phyloP scores from a whole-genome alignment of 2,888 invertebrate species.

The Pollenia griseotomentosa region DNA sequence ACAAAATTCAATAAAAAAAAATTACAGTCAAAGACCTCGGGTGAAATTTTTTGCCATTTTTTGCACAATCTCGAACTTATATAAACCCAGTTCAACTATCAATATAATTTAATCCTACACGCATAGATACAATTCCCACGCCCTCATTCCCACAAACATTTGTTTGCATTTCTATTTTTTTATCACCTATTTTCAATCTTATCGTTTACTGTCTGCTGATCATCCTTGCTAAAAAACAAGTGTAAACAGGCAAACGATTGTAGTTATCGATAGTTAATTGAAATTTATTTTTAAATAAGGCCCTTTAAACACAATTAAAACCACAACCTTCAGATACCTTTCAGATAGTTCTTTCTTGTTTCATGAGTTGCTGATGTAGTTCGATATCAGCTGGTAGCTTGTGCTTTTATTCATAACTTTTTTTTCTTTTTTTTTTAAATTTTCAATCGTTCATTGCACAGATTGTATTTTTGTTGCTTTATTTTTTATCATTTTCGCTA shows the following conservation, averaged over 20 bases:
- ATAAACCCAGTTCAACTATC: not conserved
- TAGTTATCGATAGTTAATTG: conserved; percentile 16
- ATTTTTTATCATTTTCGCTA: conserved; percentile 47
- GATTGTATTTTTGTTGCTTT: conserved; percentile 63
- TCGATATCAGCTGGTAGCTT: conserved; percentile 48
- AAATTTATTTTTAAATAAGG: conserved; percentile 37
- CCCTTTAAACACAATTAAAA: not conserved
- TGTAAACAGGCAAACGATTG: not conserved
- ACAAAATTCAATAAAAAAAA: too few relatives aligned
- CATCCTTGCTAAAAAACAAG: conserved; percentile 14
- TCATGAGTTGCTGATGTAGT: not conserved
- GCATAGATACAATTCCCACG: conserved; percentile 24
- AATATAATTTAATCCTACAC: not conserved
- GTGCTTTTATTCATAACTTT: not conserved
- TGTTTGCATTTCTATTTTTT: conserved; percentile 15
- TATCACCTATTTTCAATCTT: conserved; percentile 59
- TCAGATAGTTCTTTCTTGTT: conserved; percentile 24
- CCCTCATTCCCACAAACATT: not conserved
- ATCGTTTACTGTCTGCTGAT: conserved; percentile 63
- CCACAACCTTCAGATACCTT: conserved; percentile 20
- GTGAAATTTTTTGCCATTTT: too few relatives aligned
- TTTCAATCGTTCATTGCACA: conserved; percentile 76
- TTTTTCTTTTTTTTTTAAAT: conserved; percentile 41
- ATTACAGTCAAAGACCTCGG: not conserved
- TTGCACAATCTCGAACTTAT: too few relatives aligned